A percentile compares a stretch with the other conserved stretches of the same genome.
phyloP scores from a whole-genome alignment of 1,140 invertebrate species.

The Drosophila punjabiensis region DNA sequence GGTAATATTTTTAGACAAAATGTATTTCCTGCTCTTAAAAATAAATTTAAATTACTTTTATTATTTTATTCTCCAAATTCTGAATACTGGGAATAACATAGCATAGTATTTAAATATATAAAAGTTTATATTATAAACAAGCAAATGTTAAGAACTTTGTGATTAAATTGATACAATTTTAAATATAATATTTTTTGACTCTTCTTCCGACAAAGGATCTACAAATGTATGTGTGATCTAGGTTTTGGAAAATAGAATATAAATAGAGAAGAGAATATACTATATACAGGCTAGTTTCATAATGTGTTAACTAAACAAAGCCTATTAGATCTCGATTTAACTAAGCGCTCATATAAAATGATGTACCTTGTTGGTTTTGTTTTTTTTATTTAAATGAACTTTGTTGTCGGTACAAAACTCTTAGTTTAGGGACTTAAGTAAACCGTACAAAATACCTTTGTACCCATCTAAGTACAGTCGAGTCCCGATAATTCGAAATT shows the following conservation, averaged over 20 bases:
- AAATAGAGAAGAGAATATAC: too few relatives aligned
- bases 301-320: neutral
- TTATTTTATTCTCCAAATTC: neutral
- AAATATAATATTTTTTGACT: neutral
- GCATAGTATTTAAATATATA: too few relatives aligned
- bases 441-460: neutral
- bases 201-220: neutral
- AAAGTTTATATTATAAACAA: too few relatives aligned
- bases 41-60: too few relatives aligned
- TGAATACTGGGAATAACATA: neutral
- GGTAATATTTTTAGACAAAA: too few relatives aligned
- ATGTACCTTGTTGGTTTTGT: neutral
- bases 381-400: neutral
- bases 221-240: neutral
- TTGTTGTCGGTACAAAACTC: neutral
- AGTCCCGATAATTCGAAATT: too few relatives aligned
- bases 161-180: neutral
- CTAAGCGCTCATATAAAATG: too few relatives aligned
- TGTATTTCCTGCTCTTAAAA: too few relatives aligned
- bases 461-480: neutral
- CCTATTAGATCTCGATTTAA: too few relatives aligned
- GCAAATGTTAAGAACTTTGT: neutral
- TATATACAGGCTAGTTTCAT: neutral
- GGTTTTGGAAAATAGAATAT: neutral
- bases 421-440: rapidly evolving